Conservation (phyloP, 2,113 vertebrate genomes). For the Panthera tigris region DNA sequence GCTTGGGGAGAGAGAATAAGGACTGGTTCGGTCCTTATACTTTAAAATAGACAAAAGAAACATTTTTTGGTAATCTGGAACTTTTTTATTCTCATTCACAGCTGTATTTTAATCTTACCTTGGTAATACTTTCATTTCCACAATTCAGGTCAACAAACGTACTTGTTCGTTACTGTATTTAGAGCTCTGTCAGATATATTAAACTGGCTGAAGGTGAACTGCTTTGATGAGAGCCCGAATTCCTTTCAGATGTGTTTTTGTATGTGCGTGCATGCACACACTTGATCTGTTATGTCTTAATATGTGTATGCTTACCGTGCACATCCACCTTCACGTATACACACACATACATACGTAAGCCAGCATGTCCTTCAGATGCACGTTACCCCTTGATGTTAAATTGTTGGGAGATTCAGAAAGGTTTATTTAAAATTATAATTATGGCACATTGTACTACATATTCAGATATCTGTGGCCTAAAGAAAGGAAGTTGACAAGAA, state of each 20-base stretch:
- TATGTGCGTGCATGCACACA: not conserved
- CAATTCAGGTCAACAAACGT: not conserved
- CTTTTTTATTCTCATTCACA: conserved; percentile 8
- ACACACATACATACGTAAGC: not conserved
- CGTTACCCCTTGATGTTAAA: not conserved
- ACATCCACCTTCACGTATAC: not conserved
- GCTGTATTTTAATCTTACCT: not conserved
- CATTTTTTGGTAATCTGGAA: not conserved
- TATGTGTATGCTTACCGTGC: not conserved
- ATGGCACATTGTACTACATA: not conserved
- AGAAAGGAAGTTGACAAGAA: not conserved
- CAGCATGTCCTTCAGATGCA: not conserved
- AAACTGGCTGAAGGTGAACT: conserved; percentile 8
- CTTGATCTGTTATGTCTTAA: not conserved
- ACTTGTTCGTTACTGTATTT: not conserved
- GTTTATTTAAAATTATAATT: not conserved
- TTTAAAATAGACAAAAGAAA: conserved; percentile 32
- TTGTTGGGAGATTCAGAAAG: not conserved
- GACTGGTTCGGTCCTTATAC: not conserved
- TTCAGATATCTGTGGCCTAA: not conserved
- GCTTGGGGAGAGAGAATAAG: not conserved
- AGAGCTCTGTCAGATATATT: not conserved
- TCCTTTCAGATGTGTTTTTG: not conserved
- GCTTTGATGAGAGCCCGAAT: not conserved
- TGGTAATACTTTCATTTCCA: conserved; percentile 5